Percentiles rank a stretch among this genome's conserved stretches.
phyloP scores from a whole-genome alignment of 2,113 vertebrate species.

The Parotia lawesii region DNA sequence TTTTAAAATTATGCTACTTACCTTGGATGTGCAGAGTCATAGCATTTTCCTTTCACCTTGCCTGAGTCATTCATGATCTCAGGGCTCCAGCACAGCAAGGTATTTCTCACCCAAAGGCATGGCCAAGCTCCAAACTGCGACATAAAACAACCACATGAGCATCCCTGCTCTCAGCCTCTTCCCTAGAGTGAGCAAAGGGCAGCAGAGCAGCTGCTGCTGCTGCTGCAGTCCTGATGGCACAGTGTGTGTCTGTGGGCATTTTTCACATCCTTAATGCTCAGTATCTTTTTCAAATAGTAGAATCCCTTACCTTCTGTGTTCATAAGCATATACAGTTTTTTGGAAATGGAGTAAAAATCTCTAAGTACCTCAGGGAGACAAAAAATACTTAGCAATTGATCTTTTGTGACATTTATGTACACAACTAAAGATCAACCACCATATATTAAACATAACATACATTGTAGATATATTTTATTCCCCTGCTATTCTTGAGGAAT shows the following conservation, averaged over 20 bases:
- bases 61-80: not conserved
- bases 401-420: conserved; percentile 32
- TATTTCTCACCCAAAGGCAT: not conserved
- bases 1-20: not conserved
- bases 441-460: not conserved
- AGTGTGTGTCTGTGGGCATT: not conserved
- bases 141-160: not conserved
- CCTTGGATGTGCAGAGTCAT: not conserved
- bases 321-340: not conserved
- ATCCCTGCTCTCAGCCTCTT: not conserved
- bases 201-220: not conserved
- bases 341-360: not conserved
- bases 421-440: not conserved
- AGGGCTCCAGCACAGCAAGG: not conserved
- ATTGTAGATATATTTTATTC: not conserved
- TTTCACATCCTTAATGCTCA: not conserved
- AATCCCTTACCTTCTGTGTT: not conserved
- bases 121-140: not conserved
- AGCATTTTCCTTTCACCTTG: not conserved
- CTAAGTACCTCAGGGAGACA: not conserved
- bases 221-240: not conserved
- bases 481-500: not conserved
- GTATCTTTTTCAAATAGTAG: not conserved
- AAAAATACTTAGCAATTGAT: conserved; percentile 30
- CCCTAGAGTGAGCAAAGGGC: not conserved